Base-by-base conservation (phyloP, 2,888 invertebrate genomes). In the Scrobipalpa atriplicella region DNA sequence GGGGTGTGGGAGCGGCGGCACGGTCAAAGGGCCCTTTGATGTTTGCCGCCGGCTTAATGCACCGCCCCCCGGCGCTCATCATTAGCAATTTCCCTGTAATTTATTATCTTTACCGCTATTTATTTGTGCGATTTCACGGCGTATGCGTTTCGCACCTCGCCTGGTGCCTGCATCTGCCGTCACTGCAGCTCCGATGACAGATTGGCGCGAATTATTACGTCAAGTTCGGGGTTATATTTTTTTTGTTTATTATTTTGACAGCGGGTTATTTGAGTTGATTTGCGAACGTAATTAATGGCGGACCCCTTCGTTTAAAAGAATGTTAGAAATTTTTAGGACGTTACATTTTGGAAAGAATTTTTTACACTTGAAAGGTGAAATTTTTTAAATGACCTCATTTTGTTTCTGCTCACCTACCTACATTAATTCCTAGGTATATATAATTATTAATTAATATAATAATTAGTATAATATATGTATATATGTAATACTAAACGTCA, bases 31-130 rank as follows among this genome's bases (percentile, higher is more conserved):
- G 87, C 85, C 84, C 92, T 92, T 92, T 91, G 91, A 92, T 92
- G 92, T 92, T 90, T 92, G 92, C 92, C 92, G 92, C 86, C 89
- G 91, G 90, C 91, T 91, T 92, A 92, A 92, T 91, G 91, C 92
- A 92, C 89, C 92, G 89, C 91, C 90, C 90, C 89, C 89, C 87
- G 85, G 85, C 88, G 82, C 87, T 90, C 91, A 90, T 92, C 92
- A 92, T 92, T 92, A 92, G 89, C 91, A 91, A 92, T 92, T 92
- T 92, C 90, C 91, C 89, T 84, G 87, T 92, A 90, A 92, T 92
- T 92, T 91, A 91, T 92, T 92, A 91, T 90, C 89, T 91, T 90
- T 90, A 88, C 87, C 86, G 89, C 87, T 90, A 90, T 90, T 90
- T 90, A 91, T 92, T 92, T 90, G 88, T 87, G 82, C 81, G 85